Evolutionary conservation across 2,888 invertebrate genomes (phyloP).

Genomic region (Thumatha senex): DNA sequence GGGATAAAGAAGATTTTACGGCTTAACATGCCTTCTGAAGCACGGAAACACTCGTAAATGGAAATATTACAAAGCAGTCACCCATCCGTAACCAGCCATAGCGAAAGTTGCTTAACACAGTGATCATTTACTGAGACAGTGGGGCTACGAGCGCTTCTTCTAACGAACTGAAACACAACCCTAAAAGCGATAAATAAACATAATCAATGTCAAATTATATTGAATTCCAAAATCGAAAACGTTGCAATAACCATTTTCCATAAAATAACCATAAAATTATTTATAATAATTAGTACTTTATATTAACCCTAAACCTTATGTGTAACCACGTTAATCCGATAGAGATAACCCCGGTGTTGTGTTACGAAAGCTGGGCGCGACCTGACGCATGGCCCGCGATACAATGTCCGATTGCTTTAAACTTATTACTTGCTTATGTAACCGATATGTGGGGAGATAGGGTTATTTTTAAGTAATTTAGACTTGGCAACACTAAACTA

Average conservation of each 20-base stretch:
- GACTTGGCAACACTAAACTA: background rate
- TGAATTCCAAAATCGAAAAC: background rate
- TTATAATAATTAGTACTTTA: conserved; percentile 6
- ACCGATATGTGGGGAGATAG: conserved; percentile 39
- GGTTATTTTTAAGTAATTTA: conserved; percentile 2
- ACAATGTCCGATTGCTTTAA: conserved; percentile 36
- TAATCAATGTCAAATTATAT: background rate
- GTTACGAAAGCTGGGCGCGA: conserved; percentile 37
- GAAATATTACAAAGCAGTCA: too few species aligned
- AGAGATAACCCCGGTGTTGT: conserved; percentile 27
- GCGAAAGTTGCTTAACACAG: too few species aligned
- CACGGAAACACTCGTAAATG: too few species aligned
- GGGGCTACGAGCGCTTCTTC: too few species aligned
- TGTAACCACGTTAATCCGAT: conserved; percentile 11
- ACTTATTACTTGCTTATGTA: conserved; percentile 45
- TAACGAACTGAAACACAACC: too few species aligned
- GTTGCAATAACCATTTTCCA: background rate
- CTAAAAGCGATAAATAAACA: too few species aligned
- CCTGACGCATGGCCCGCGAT: conserved; percentile 41
- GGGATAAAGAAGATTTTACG: too few species aligned
- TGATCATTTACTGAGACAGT: too few species aligned
- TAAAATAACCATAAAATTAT: conserved; percentile 1
- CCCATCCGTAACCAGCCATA: too few species aligned
- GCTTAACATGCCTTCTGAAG: too few species aligned
- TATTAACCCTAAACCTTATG: conserved; percentile 9